Percentiles rank a stretch among this genome's conserved stretches.
phyloP scores from a whole-genome alignment of 64 coral and sea anemone genomes.

The Catalaphyllia jardinei region DNA sequence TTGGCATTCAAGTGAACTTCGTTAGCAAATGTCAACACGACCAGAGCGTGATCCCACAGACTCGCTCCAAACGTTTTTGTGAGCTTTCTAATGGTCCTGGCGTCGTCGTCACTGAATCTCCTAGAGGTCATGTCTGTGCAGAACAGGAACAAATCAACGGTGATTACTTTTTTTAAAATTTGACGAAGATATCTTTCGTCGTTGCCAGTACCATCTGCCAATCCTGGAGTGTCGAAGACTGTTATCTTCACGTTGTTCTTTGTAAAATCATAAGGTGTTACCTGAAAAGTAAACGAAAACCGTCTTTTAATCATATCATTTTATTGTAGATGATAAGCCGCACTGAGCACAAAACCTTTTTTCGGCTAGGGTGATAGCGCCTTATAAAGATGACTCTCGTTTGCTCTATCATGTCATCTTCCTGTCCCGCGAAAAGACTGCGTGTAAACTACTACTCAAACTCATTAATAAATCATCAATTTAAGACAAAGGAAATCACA shows the following conservation, averaged over 20 bases:
- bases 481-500: too few relatives aligned
- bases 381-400: too few relatives aligned
- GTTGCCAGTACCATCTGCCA: constrained; percentile 28
- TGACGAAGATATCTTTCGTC: constrained; percentile 4
- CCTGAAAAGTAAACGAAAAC: not conserved
- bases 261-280: not conserved
- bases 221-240: constrained; percentile 33
- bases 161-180: not conserved
- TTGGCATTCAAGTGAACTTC: not conserved
- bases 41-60: constrained; percentile 30
- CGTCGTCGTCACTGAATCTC: constrained; percentile 18
- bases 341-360: too few relatives aligned
- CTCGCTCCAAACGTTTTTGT: not conserved
- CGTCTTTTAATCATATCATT: too few relatives aligned
- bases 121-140: constrained; percentile 13
- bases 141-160: constrained; percentile 26
- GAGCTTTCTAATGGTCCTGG: constrained; percentile 11
- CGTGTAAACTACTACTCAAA: too few relatives aligned
- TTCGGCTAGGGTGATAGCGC: too few relatives aligned
- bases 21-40: constrained; percentile 58
- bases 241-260: constrained; percentile 24
- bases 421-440: too few relatives aligned
- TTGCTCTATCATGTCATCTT: too few relatives aligned
- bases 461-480: too few relatives aligned
- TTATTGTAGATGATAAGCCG: too few relatives aligned